phyloP scores from a whole-genome alignment of 2,113 vertebrate genomes.

The Trematocara variabile region DNA sequence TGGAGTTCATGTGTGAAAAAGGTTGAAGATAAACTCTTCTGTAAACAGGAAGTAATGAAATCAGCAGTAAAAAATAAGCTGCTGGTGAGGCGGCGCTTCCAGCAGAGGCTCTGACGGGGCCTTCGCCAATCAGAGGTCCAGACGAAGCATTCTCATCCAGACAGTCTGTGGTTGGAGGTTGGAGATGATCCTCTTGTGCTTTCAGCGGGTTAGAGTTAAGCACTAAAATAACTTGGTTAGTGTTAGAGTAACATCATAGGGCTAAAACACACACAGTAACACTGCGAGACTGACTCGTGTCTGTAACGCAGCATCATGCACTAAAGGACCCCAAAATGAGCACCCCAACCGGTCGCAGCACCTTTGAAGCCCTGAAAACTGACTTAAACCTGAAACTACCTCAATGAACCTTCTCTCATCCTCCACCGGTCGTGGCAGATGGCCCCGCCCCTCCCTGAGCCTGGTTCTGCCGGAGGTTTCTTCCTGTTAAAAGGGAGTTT shows the following conservation, averaged over 20 bases:
- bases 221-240: not conserved
- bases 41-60: not conserved
- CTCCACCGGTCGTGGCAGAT: accelerated
- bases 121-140: not conserved
- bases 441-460: accelerated
- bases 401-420: not conserved
- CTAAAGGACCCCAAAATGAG: not conserved
- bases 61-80: not conserved
- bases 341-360: not conserved
- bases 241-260: accelerated
- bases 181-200: not conserved
- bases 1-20: not conserved
- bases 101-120: accelerated
- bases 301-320: not conserved
- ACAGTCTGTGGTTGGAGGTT: not conserved
- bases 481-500: too few relatives aligned
- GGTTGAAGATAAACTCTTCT: not conserved
- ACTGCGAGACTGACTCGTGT: not conserved
- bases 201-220: accelerated
- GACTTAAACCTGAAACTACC: accelerated
- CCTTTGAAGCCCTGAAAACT: not conserved
- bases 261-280: not conserved
- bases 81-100: not conserved
- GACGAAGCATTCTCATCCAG: not conserved
- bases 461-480: too few relatives aligned